Evolutionary conservation across 1,140 invertebrate genomes (phyloP), one percentile per base, ranked within the genome.

Genomic region (Paracyclopina nana): DNA sequence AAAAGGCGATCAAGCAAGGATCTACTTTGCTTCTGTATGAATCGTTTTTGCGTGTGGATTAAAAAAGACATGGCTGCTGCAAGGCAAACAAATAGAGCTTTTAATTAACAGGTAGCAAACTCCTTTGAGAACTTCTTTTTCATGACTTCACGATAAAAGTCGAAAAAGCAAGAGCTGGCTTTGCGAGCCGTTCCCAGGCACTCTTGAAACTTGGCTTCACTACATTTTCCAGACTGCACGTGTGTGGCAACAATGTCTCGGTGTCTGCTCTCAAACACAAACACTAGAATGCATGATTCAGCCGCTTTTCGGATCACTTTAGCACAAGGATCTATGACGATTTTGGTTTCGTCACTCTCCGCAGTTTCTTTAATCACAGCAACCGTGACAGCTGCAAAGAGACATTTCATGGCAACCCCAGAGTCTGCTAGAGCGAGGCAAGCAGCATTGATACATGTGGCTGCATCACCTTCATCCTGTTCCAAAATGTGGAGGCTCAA

Each of bases 51-150:
- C 6, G n/a, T n/a, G n/a, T n/a, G n/a, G n/a, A n/a, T n/a, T n/a
- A 14, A 6, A 9, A 14, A 6, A n/a, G n/a, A 6, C 40, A 42
- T 42, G 40, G 14, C 8, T 6, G n/a, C 24, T 42, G 9, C 8
- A 30, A 30, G 8, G 8, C 29, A 30, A 9, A 30, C n/a, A 30
- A 30, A 30, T 9, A 30, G n/a, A 9, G 29, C n/a, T 8, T 8
- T 30, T n/a, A 30, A 30, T 9, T 9, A 9, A 30, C n/a, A 30
- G n/a, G 8, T 30, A 9, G n/a, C n/a, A 8, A 30, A 30, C 8
- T 30, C 40, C 20, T 42, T 42, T n/a, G 40, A 42, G 14, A 42
- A 42, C 40, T 42, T 42, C 24, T 42, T 42, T 14, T 42, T 22
- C 9, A 22, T 22, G 40, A 22, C 40, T 42, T 22, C 24, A 18